phyloP scores from a whole-genome alignment of 2,888 invertebrate species.

The Coenonympha glycerion region DNA sequence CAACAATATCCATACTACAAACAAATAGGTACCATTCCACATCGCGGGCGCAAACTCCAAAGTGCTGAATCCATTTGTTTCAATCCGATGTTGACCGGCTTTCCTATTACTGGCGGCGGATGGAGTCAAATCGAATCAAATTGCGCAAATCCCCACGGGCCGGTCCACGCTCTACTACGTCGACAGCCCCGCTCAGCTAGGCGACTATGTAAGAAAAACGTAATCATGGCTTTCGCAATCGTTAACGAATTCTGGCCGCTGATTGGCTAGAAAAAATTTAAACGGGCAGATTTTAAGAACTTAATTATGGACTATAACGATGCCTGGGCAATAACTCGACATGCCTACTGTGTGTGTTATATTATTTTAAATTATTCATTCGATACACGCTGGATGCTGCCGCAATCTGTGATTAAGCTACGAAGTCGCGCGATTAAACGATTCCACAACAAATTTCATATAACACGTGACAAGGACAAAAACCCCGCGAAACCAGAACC shows the following conservation, averaged over 20 bases:
- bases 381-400: too few relatives aligned
- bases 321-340: too few relatives aligned
- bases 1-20: conserved; percentile 25
- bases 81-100: conserved; percentile 28
- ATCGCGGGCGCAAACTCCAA: conserved; percentile 19
- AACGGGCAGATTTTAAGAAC: too few relatives aligned
- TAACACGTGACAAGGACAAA: conserved; percentile 8
- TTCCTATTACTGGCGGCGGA: conserved; percentile 29
- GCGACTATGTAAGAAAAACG: too few relatives aligned
- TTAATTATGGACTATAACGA: too few relatives aligned
- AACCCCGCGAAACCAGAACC: conserved; percentile 8
- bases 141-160: conserved; percentile 27
- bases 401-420: not conserved
- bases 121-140: conserved; percentile 30
- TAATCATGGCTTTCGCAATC: too few relatives aligned
- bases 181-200: too few relatives aligned
- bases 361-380: too few relatives aligned
- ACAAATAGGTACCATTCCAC: conserved; percentile 13
- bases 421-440: conserved; percentile 1
- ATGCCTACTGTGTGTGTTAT: too few relatives aligned
- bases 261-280: too few relatives aligned
- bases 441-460: conserved; percentile 5
- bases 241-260: too few relatives aligned
- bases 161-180: too few relatives aligned
- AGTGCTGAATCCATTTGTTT: conserved; percentile 29